A percentile compares a stretch with the other conserved stretches of the same genome.
Evolutionary conservation across 1,140 invertebrate genomes (phyloP).

Genomic region (Daktulosphaira vitifoliae): DNA sequence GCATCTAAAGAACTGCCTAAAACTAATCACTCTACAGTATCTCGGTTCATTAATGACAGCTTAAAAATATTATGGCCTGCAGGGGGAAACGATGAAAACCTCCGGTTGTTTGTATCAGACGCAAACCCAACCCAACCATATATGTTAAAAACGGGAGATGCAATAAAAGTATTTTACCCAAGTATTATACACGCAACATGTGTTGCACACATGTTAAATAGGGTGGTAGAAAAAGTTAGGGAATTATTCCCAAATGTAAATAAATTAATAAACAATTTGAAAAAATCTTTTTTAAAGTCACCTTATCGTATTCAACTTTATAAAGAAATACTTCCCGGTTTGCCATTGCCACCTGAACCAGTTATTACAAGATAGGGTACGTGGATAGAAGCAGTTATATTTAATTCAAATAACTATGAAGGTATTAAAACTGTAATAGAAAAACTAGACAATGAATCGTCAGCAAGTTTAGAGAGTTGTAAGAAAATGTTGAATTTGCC

Average conservation of each 20-base stretch:
- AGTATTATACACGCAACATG: background rate
- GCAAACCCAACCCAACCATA: background rate
- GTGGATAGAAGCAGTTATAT: slow-evolving; percentile 3
- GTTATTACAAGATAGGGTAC: background rate
- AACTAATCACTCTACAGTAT: no score
- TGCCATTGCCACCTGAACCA: background rate
- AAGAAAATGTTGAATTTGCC: slow-evolving; percentile 6
- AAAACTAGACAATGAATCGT: background rate
- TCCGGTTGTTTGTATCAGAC: no score
- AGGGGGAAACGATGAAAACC: no score
- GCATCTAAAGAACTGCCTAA: no score
- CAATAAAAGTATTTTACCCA: background rate
- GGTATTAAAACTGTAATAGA: slow-evolving; percentile 6
- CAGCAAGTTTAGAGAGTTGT: background rate
- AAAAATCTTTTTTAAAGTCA: background rate
- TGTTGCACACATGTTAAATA: background rate
- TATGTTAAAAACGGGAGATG: background rate
- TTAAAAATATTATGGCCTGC: no score
- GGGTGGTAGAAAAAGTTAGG: background rate
- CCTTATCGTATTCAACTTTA: background rate
- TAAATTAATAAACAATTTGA: no score
- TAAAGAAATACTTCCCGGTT: background rate
- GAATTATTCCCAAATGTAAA: background rate
- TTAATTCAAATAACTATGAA: slow-evolving; percentile 3
- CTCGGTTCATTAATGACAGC: no score